A percentile compares a stretch with the other conserved stretches of the same genome.
These are phyloP conservation scores for Callopanchax toddi DNA, from an alignment of 2,113 vertebrate genomes.

Conservation along the genomic window DNA sequence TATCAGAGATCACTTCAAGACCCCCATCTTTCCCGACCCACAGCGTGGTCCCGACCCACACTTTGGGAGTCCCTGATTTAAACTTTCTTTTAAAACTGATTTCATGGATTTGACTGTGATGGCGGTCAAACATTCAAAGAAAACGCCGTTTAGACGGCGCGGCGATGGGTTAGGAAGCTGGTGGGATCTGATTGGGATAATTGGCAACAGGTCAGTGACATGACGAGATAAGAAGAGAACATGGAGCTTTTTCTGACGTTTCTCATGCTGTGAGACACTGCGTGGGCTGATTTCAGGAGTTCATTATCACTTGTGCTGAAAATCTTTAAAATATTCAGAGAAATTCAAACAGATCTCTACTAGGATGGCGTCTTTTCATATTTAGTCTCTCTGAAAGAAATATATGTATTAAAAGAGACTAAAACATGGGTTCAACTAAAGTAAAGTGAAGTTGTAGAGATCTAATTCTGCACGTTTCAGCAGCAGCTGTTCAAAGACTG, in stretches of 20 bases:
- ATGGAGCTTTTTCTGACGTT: neutral
- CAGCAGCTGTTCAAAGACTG: neutral
- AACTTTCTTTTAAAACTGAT: too few species aligned
- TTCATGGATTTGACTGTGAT: neutral
- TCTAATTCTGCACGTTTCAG: too few species aligned
- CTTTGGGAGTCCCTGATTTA: too few species aligned
- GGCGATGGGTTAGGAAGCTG: neutral
- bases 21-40: too few species aligned
- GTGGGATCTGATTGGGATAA: neutral
- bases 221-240: neutral
- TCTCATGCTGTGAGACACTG: neutral
- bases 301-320: neutral
- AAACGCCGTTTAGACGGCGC: neutral
- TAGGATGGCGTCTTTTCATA: too few species aligned
- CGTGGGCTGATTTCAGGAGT: neutral
- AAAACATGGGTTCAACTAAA: neutral
- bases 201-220: neutral
- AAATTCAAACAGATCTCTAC: neutral
- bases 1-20: too few species aligned
- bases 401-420: neutral
- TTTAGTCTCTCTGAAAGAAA: too few species aligned
- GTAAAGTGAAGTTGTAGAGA: neutral
- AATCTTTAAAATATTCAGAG: neutral
- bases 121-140: neutral
- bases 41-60: too few species aligned